Percentiles rank a stretch among this genome's conserved stretches.
Conservation (phyloP, 2,797 vertebrate genomes). For the Chlorospingus flavigularis region DNA sequence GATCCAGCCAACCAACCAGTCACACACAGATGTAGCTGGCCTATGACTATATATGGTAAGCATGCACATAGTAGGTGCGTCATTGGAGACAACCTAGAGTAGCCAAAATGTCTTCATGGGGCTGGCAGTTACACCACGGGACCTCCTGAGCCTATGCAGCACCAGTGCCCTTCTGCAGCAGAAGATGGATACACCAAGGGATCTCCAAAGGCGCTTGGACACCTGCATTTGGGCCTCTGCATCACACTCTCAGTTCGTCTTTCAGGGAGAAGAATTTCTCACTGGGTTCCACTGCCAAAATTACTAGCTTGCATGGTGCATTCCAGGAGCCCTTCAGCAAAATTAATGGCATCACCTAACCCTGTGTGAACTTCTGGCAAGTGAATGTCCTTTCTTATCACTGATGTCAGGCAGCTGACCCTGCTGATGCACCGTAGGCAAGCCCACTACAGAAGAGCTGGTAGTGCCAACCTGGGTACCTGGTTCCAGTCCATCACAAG, state of each 20-base stretch:
- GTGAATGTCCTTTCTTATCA: neutral
- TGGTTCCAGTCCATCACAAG: neutral
- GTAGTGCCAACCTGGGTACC: neutral
- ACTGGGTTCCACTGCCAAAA: neutral
- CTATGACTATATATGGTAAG: neutral
- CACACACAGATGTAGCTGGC: neutral
- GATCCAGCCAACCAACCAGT: neutral
- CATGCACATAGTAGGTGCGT: neutral
- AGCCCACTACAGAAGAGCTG: neutral
- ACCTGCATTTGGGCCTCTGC: neutral
- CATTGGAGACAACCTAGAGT: neutral
- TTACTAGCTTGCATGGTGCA: neutral
- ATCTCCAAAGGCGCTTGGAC: neutral
- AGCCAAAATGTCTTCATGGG: neutral
- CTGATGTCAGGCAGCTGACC: neutral
- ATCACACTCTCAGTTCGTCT: neutral
- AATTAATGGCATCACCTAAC: neutral
- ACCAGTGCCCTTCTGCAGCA: neutral
- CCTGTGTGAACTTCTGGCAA: neutral
- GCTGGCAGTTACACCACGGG: fast-evolving
- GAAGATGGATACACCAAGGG: neutral
- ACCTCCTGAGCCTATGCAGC: neutral
- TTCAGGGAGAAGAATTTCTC: neutral
- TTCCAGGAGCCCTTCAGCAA: neutral
- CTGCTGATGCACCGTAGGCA: neutral